Percentiles rank a stretch among this genome's conserved stretches.
These are phyloP conservation scores for Archips crataeganus DNA, from an alignment of 2,888 invertebrate species.

Conservation along the genomic window DNA sequence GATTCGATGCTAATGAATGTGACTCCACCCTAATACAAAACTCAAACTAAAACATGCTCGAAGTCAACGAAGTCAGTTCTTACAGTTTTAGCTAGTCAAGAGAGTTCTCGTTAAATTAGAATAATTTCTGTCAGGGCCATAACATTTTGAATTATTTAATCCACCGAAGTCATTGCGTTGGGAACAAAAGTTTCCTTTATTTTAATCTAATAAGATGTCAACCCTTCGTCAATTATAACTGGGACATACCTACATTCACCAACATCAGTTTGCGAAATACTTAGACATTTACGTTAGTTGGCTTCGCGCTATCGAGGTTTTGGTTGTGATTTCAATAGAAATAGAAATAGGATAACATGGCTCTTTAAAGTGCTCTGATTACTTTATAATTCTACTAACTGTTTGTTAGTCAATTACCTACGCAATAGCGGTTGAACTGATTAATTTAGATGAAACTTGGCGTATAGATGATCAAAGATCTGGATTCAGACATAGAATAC, in stretches of 20 bases:
- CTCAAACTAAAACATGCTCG: too few species aligned
- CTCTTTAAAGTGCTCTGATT: not conserved
- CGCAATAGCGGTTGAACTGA: too few species aligned
- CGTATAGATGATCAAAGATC: too few species aligned
- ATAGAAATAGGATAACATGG: not conserved
- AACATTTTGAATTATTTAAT: not conserved
- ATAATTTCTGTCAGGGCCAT: slow-evolving; percentile 10
- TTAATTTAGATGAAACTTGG: too few species aligned
- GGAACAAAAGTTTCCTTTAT: slow-evolving; percentile 8
- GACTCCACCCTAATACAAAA: too few species aligned
- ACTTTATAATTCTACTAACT: not conserved
- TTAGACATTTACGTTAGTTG: not conserved
- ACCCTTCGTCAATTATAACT: slow-evolving; percentile 20
- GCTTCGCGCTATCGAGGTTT: not conserved
- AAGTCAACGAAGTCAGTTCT: not conserved
- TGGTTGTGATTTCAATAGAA: not conserved
- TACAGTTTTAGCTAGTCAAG: not conserved
- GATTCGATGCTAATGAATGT: too few species aligned
- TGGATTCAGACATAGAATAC: too few species aligned
- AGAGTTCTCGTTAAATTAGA: not conserved
- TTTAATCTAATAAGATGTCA: slow-evolving; percentile 21
- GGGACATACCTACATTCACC: not conserved
- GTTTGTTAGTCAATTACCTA: too few species aligned
- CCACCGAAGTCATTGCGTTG: slow-evolving; percentile 3
- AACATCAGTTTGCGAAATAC: not conserved